Conservation (phyloP, 2,797 vertebrate genomes). For the Apodemus agrarius region DNA sequence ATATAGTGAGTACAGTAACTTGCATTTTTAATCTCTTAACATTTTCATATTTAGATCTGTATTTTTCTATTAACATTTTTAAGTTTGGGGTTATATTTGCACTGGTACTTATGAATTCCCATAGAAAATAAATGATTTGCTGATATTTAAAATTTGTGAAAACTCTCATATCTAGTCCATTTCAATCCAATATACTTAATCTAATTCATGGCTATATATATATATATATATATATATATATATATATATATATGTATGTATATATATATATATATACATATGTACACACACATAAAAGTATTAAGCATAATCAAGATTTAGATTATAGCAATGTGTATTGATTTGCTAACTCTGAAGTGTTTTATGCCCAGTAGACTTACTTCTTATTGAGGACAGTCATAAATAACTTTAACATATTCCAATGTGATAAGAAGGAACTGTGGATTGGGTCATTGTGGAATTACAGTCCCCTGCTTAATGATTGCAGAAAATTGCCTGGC, state of each 20-base stretch:
- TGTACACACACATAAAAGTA: slow-evolving; percentile 2
- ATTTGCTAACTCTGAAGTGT: slow-evolving; percentile 75
- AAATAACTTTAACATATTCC: slow-evolving; percentile 90
- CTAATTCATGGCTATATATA: slow-evolving; percentile 57
- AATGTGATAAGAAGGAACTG: slow-evolving; percentile 85
- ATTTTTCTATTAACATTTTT: not conserved
- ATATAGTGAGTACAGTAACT: not conserved
- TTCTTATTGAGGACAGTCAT: slow-evolving; percentile 87
- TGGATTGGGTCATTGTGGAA: slow-evolving; percentile 89
- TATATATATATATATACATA: too few species aligned
- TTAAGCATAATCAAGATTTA: slow-evolving; percentile 67
- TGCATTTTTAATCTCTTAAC: not conserved
- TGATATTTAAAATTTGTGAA: not conserved
- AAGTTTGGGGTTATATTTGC: not conserved
- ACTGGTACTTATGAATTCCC: not conserved
- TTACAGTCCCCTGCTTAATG: slow-evolving; percentile 89
- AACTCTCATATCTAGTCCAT: not conserved
- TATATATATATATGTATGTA: too few species aligned
- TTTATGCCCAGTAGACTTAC: slow-evolving; percentile 83
- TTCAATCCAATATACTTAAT: slow-evolving; percentile 49
- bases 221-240: slow-evolving; percentile 17
- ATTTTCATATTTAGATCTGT: not conserved
- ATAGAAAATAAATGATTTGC: not conserved
- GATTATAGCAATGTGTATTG: slow-evolving; percentile 73
- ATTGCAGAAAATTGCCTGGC: slow-evolving; percentile 90